Base-by-base conservation (phyloP, 2,888 invertebrate genomes). In the Chydorus sphaericus region DNA sequence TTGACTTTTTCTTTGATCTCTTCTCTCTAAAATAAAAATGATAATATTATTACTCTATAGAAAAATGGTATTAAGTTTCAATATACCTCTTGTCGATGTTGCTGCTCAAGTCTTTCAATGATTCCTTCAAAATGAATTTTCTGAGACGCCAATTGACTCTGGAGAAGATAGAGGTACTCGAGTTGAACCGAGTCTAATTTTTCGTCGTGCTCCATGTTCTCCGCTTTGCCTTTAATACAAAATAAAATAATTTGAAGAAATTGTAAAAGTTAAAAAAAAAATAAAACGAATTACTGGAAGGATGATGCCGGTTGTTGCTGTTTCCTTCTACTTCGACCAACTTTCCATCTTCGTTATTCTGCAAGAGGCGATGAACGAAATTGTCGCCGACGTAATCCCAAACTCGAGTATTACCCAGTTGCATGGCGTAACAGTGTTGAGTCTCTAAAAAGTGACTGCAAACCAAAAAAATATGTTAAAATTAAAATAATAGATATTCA, bases 301-400 rank as follows among this genome's bases (percentile, higher is more conserved):
- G 44, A 14, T 44, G 37, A 23, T 36, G 33, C 14, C 38, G 36
- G 11, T 29, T 31, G 38, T 38, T 38, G 26, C 16, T 29, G 20
- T 49, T 53, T 30, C 48, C 57, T 31, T 53, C 53, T 16, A 62
- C 76, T 14, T 86, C 82, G 14, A 98, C 94, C 65, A 96, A 75
- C 71, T 97, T 97, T 23, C 96, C 97, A 73, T 97, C 97, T 14
- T 82, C 81, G 73, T 97, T 94, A 71, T 91, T 96, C 73, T 96
- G 96, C 23, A 98, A 81, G 37, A 99, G 74, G 14, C 98, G 81
- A 73, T 94, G 94, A 8, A 93, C 93, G 73, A 91, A 94, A 70
- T 90, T 92, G 71, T 94, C 93, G 62, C 96, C 96, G 54, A 94
- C 94, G 69, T 99, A 99, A 68, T 99, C 99, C 99, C 99, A 99